Evolutionary conservation across 2,113 vertebrate genomes (phyloP).

Genomic region (Xerus inauris): DNA sequence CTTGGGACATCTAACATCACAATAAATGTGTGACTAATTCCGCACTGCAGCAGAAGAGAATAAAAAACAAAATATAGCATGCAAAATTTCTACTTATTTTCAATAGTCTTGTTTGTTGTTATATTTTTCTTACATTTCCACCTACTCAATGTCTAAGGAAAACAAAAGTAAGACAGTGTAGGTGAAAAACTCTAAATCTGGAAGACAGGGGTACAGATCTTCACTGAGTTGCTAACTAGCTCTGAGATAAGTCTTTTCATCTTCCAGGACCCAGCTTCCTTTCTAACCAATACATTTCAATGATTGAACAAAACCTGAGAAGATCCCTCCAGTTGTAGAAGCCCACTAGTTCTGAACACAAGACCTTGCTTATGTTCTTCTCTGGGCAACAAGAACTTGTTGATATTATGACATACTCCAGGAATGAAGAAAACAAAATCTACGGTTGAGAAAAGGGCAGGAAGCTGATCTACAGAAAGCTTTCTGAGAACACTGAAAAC

Average conservation of each 20-base stretch:
- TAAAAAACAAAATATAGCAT: not conserved
- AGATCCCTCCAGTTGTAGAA: not conserved
- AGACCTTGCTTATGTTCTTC: not conserved
- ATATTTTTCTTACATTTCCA: slow-evolving; percentile 7
- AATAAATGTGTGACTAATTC: not conserved
- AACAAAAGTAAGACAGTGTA: not conserved
- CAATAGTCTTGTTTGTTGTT: not conserved
- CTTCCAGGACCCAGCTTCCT: not conserved
- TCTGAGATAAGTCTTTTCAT: not conserved
- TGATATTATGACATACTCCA: not conserved
- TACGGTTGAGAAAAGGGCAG: slow-evolving; percentile 37
- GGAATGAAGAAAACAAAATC: slow-evolving; percentile 21
- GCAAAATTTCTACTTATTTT: not conserved
- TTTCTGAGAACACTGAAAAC: slow-evolving; percentile 21
- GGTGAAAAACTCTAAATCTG: not conserved
- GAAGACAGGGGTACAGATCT: not conserved
- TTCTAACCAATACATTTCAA: not conserved
- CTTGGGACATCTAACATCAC: not conserved
- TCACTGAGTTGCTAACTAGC: not conserved
- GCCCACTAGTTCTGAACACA: not conserved
- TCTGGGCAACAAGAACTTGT: not conserved
- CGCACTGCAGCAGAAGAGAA: not conserved
- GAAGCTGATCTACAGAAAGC: not conserved
- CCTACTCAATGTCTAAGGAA: slow-evolving; percentile 19
- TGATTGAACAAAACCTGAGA: not conserved